Percentiles rank a stretch among this genome's conserved stretches.
These are phyloP conservation scores for Diorhabda sublineata DNA, from an alignment of 1,140 invertebrate genomes.

Conservation along the genomic window DNA sequence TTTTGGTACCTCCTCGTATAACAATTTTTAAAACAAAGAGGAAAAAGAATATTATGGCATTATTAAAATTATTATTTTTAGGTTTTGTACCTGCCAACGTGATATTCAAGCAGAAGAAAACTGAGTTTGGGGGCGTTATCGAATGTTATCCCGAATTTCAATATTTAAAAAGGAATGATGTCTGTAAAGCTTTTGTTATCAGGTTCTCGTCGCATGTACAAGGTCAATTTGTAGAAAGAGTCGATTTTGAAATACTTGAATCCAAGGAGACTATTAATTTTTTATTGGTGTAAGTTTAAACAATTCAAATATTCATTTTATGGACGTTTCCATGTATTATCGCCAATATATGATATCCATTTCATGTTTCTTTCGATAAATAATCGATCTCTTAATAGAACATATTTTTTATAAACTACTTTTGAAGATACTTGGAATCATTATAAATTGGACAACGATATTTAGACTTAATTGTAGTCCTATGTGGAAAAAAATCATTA, in stretches of 20 bases:
- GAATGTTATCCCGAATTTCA: slow-evolving; percentile 22
- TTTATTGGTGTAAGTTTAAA: slow-evolving; percentile 25
- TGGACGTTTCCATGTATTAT: too few species aligned
- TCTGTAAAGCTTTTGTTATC: slow-evolving; percentile 25
- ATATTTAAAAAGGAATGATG: slow-evolving; percentile 24
- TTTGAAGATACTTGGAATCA: too few species aligned
- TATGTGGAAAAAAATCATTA: too few species aligned
- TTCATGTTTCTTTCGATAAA: too few species aligned
- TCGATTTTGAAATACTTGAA: slow-evolving; percentile 34
- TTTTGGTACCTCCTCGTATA: too few species aligned
- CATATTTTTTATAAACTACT: too few species aligned
- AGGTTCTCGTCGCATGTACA: slow-evolving; percentile 27
- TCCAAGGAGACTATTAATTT: slow-evolving; percentile 31
- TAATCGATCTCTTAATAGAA: too few species aligned
- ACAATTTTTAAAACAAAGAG: too few species aligned
- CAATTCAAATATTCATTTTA: slow-evolving; percentile 4
- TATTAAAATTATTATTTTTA: slow-evolving; percentile 16
- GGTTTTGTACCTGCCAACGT: slow-evolving; percentile 39
- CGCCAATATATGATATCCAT: too few species aligned
- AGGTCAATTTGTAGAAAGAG: slow-evolving; percentile 37
- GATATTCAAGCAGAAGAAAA: slow-evolving; percentile 19
- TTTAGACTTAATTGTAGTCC: too few species aligned
- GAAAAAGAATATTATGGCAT: too few species aligned
- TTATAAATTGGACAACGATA: too few species aligned
- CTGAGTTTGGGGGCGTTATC: slow-evolving; percentile 32